These are phyloP conservation scores for Piaya cayana DNA, from an alignment of 2,113 vertebrate genomes.

Conservation along the genomic window DNA sequence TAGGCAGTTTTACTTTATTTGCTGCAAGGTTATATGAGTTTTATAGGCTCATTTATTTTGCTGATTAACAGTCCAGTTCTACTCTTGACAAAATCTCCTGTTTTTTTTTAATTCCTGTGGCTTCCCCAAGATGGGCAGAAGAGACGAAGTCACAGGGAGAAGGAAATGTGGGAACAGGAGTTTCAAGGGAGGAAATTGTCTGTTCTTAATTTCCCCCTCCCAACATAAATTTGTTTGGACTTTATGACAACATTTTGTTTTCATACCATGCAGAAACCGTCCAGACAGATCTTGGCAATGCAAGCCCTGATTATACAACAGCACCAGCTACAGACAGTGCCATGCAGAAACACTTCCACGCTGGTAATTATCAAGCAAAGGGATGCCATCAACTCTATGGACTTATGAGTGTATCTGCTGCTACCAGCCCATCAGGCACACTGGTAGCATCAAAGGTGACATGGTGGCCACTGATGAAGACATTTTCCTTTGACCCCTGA, in stretches of 20 bases:
- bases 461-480: background rate
- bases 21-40: background rate
- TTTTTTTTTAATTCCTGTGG: background rate
- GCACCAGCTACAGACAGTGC: background rate
- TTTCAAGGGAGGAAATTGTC: background rate
- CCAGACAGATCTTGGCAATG: background rate
- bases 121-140: background rate
- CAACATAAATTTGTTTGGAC: background rate
- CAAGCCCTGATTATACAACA: background rate
- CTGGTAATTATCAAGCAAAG: background rate
- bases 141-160: conserved; percentile 2
- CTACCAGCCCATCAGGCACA: background rate
- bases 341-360: background rate
- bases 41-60: conserved; percentile 42
- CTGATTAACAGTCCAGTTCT: background rate
- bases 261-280: background rate
- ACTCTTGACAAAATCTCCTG: background rate
- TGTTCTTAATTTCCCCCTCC: background rate
- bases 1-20: conserved; percentile 12
- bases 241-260: background rate
- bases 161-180: background rate
- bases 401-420: background rate
- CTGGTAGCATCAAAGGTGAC: background rate
- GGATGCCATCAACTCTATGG: background rate
- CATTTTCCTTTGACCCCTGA: background rate